phyloP scores from a whole-genome alignment of 2,113 vertebrate genomes.

The Misgurnus anguillicaudatus region DNA sequence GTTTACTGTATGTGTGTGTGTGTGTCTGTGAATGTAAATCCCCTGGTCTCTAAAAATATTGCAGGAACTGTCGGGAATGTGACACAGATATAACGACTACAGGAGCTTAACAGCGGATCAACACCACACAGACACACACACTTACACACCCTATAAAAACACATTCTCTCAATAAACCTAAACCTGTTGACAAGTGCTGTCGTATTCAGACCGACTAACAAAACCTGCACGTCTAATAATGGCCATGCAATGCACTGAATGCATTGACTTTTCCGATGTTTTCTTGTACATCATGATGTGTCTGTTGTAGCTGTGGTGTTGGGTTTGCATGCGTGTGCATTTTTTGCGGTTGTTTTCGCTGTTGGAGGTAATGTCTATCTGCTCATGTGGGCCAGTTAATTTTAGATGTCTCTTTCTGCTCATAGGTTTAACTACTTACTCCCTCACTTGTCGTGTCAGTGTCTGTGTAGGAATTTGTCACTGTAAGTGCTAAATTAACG shows the following conservation, averaged over 20 bases:
- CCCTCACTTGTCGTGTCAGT: neutral
- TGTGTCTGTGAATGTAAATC: constrained; percentile 43
- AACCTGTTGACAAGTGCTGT: constrained; percentile 32
- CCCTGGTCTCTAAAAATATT: constrained; percentile 38
- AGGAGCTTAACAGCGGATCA: constrained; percentile 43
- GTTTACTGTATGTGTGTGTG: constrained; percentile 2
- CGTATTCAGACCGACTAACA: neutral
- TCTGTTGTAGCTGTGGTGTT: constrained; percentile 39
- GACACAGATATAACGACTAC: constrained; percentile 41
- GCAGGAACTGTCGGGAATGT: constrained; percentile 43
- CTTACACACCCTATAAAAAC: constrained; percentile 31
- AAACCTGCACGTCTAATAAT: neutral
- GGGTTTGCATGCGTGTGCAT: constrained; percentile 40
- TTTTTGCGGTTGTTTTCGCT: constrained; percentile 53
- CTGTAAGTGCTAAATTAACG: constrained; percentile 22
- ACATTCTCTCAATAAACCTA: constrained; percentile 39
- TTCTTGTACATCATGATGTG: neutral
- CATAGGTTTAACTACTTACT: neutral
- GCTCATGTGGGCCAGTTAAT: constrained; percentile 43
- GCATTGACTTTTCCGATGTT: neutral
- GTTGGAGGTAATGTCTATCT: constrained; percentile 45
- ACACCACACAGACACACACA: constrained; percentile 40
- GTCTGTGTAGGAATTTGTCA: constrained; percentile 19
- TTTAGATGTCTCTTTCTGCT: constrained; percentile 33
- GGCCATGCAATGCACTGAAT: neutral